Evolutionary conservation across 2,888 invertebrate species (phyloP), one percentile per base, ranked within the genome.

Genomic region (Drosophila mayaguana): DNA sequence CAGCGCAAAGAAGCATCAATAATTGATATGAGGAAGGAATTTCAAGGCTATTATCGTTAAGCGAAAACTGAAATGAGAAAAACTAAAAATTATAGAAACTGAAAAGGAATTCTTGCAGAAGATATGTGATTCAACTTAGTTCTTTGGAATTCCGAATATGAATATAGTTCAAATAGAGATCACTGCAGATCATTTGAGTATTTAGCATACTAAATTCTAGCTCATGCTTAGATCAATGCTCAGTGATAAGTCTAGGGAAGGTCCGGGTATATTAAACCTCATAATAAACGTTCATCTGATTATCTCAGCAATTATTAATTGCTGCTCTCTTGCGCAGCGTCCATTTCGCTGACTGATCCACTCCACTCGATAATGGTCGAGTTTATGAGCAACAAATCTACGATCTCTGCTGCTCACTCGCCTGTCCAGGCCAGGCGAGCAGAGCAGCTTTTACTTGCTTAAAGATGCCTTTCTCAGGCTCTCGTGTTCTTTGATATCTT

Each of bases 371-470:
- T 25, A 54, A n/a, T 38, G 22, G 16, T 48, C 25, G 14, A 11
- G 28, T 20, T 28, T 48, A 25, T 25, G 11, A 38, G 28, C 59
- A 25, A 20, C 38, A 20, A 18, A 40, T 40, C 40, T 14, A 14
- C 54, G 3, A 54, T 40, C 54, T 32, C 12, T 28, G 28, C 11
- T 18, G 32, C 28, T 50, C 43, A 43, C 18, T 12, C 43, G n/a
- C 11, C 18, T 42, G 42, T 42, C 42, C 18, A 18, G 11, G 18
- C 5, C 11, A 42, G 5, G 5, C 42, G 18, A 11, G 3, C 63
- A 56, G 18, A 11, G 3, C 63, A 56, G 63, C 72, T 74, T 64
- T 77, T 54, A 64, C 62, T 75, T 62, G 73, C 43, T 56, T 8
- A 34, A 61, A 36, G 46, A 28, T 56, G 55, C 42, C 63, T 45